These are phyloP conservation scores for Aphelinus atriplicis DNA, from an alignment of 1,140 invertebrate genomes.

Conservation along the genomic window DNA sequence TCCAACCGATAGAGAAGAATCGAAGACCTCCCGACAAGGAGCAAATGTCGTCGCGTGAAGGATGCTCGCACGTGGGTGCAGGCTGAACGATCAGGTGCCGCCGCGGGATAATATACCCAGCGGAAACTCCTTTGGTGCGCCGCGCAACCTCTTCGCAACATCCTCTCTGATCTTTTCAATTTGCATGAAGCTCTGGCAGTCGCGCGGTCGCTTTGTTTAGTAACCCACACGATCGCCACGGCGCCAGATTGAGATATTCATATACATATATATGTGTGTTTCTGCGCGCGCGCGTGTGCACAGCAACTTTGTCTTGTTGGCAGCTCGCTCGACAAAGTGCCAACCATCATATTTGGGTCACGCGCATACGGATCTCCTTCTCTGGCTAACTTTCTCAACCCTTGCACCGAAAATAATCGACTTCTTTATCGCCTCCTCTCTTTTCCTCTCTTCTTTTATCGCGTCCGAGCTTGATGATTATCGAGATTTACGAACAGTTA, in stretches of 20 bases:
- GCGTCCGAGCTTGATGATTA: background rate
- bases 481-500: constrained; percentile 19
- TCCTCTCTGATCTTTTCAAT: constrained; percentile 34
- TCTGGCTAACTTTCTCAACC: background rate
- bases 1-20: too few species aligned
- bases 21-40: too few species aligned
- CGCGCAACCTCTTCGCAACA: constrained; percentile 23
- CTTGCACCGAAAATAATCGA: constrained; percentile 7
- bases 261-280: background rate
- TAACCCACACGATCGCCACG: background rate
- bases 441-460: background rate
- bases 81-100: too few species aligned
- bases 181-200: constrained; percentile 21
- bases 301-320: too few species aligned
- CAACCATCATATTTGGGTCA: too few species aligned
- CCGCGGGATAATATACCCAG: too few species aligned
- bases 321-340: too few species aligned
- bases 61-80: too few species aligned
- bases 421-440: background rate
- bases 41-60: too few species aligned
- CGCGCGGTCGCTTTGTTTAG: background rate
- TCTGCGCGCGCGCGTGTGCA: background rate
- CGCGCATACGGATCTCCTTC: too few species aligned
- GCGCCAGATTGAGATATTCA: too few species aligned
- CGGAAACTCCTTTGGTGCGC: background rate